phyloP scores from a whole-genome alignment of 2,113 vertebrate species.

The Rhinopomastus cyanomelas region DNA sequence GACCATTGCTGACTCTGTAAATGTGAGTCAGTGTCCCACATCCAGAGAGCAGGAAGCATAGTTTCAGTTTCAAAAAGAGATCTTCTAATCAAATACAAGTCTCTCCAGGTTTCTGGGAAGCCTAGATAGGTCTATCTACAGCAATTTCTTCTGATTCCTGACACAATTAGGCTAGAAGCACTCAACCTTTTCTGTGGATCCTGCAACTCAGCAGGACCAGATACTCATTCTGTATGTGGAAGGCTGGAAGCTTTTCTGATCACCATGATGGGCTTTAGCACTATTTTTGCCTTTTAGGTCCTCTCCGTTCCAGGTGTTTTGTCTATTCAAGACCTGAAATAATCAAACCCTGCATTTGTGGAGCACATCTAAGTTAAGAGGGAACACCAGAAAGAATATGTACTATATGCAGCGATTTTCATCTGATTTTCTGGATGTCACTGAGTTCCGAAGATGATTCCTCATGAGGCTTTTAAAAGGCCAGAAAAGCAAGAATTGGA shows the following conservation, averaged over 20 bases:
- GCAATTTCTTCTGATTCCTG: background rate
- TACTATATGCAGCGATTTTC: background rate
- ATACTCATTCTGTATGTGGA: background rate
- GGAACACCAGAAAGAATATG: background rate
- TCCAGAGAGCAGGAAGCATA: background rate
- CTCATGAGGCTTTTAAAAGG: background rate
- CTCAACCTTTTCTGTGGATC: background rate
- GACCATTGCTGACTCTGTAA: background rate
- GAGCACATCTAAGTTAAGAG: background rate
- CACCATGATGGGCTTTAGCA: background rate
- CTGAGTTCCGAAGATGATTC: background rate
- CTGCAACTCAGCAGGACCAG: background rate
- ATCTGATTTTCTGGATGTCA: rapidly evolving
- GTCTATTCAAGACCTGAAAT: background rate
- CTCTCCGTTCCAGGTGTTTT: background rate
- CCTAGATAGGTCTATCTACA: background rate
- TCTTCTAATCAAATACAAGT: background rate
- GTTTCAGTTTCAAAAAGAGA: background rate
- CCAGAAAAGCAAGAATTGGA: background rate
- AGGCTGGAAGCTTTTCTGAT: background rate
- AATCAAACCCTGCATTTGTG: background rate
- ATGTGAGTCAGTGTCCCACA: background rate
- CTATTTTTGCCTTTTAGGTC: background rate
- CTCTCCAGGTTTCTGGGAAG: background rate
- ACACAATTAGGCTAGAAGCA: background rate